Conservation (phyloP, 1,140 invertebrate genomes). For the Geopemphigus sp. region DNA sequence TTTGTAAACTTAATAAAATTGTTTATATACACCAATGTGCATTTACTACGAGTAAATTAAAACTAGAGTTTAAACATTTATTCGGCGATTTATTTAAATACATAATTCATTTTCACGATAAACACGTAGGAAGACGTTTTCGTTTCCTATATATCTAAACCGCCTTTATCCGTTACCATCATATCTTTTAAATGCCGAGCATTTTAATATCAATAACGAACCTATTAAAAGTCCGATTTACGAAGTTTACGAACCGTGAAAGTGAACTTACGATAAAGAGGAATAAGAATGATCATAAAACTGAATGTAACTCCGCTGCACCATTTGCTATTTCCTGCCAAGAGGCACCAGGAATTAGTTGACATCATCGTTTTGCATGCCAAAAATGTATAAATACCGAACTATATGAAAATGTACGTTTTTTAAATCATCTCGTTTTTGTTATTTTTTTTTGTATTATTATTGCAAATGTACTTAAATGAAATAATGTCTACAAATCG, state of each 20-base stretch:
- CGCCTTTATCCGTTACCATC: background rate
- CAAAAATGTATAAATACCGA: background rate
- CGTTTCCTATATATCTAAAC: background rate
- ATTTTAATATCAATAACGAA: slow-evolving; percentile 4
- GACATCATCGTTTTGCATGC: background rate
- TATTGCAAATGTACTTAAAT: background rate
- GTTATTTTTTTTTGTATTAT: too few species aligned
- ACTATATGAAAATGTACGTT: too few species aligned
- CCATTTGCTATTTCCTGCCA: slow-evolving; percentile 14
- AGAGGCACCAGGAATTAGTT: slow-evolving; percentile 1
- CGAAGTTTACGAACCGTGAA: slow-evolving; percentile 25
- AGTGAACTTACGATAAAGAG: slow-evolving; percentile 12
- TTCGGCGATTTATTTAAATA: background rate
- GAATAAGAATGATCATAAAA: slow-evolving; percentile 15
- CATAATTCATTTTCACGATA: background rate
- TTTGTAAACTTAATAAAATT: background rate
- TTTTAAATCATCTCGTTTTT: too few species aligned
- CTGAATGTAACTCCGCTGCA: background rate
- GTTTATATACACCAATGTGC: background rate
- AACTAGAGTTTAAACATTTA: background rate
- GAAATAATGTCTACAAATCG: too few species aligned
- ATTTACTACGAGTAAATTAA: background rate
- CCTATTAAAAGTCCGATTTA: slow-evolving; percentile 26
- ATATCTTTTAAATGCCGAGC: background rate
- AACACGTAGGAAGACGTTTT: background rate